Conservation (phyloP, 35 echinoderm and acorn worm genomes). For the Ptychodera flava region DNA sequence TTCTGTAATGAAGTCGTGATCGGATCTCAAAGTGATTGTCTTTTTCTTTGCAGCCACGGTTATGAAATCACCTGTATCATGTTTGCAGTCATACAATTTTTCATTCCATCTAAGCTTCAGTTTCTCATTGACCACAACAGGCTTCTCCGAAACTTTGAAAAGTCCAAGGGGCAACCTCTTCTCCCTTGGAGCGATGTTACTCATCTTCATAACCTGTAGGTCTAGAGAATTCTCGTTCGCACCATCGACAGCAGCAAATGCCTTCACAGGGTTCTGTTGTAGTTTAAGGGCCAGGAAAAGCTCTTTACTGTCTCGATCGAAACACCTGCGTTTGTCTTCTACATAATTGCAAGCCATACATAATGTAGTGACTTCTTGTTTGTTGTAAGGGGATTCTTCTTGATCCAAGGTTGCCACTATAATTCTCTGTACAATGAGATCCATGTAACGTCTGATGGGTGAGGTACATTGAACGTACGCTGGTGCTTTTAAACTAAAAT, state of each 20-base stretch:
- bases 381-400: background rate
- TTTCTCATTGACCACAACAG: background rate
- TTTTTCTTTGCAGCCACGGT: background rate
- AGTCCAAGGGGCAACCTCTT: background rate
- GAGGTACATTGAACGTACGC: background rate
- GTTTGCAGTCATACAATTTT: background rate
- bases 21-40: background rate
- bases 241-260: background rate
- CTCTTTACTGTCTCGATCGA: background rate
- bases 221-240: background rate
- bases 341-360: background rate
- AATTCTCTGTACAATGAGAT: background rate
- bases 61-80: background rate
- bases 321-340: background rate
- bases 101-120: background rate
- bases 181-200: background rate
- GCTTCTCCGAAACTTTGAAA: background rate
- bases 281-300: background rate
- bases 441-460: background rate
- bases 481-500: background rate
- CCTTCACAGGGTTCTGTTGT: background rate
- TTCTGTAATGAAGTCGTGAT: background rate
- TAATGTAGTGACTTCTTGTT: background rate
- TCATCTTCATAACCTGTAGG: background rate
- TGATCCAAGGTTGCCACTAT: background rate